Evolutionary conservation across 2,888 invertebrate genomes (phyloP), one percentile per base, ranked within the genome.

Genomic region (Odiellus spinosus): DNA sequence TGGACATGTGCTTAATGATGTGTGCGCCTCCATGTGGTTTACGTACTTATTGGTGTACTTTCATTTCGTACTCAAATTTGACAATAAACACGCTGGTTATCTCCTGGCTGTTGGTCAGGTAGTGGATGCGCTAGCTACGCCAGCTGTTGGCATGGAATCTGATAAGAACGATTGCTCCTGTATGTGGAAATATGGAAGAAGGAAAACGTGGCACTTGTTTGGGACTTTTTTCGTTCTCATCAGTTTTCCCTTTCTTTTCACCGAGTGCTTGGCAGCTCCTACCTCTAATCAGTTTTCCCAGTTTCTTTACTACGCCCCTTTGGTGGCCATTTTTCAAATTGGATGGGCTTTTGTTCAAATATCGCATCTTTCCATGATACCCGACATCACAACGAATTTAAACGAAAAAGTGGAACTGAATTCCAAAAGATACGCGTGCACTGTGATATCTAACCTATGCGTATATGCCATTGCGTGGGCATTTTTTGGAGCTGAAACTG

Each of bases 1-100:
- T 45, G 91, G 91, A 1, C 90, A 93, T 67, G 76, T 91, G 42
- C 72, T 86, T 56, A 93, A 93, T 66, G 91, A 93, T 67, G 73
- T 91, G 39, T 87, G 86, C 68, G 86, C 90, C 14, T 82, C 86
- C 50, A 80, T 91, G 74, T 91, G 91, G 90, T 91, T 91, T 66
- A 83, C 84, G 1, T 91, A 91, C 65, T 40, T 56, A 2, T 43
- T 56, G 11, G 50, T 55, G 19, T 56, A 48, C 36, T 50, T 53
- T 39, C 52, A 54, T 15, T 44, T 46, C 17, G 54, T 56, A 2
- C 36, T 53, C n/a, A 12, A 47, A 12, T 51, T 56, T 34, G 39
- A 42, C 15, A 52, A 44, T 21, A 40, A 32, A 8, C 42, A 35
- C 20, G 52, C 56, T 33, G 61, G 60, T 8, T 47, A 55, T 17